phyloP scores from a whole-genome alignment of 2,113 vertebrate genomes.

The Myiozetetes cayanensis region DNA sequence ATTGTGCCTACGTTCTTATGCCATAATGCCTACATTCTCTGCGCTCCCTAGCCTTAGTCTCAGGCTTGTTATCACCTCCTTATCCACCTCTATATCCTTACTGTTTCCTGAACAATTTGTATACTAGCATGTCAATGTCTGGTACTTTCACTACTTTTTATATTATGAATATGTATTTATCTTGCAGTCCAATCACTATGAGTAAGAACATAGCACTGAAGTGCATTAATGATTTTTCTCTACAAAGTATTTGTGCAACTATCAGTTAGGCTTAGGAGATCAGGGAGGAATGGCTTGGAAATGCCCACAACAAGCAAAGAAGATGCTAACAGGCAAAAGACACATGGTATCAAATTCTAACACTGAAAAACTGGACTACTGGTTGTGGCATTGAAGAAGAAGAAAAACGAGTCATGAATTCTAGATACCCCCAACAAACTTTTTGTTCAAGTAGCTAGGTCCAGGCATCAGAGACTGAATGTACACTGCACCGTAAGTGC shows the following conservation, averaged over 20 bases:
- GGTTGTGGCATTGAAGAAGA: neutral
- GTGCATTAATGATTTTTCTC: neutral
- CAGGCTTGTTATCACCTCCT: neutral
- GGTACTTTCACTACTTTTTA: neutral
- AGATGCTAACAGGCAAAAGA: neutral
- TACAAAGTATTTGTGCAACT: neutral
- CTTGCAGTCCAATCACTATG: neutral
- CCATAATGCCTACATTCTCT: neutral
- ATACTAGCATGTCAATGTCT: neutral
- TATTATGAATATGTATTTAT: neutral
- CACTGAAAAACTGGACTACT: neutral
- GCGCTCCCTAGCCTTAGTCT: neutral
- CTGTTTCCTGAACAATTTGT: neutral
- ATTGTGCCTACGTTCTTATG: neutral
- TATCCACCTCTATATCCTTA: neutral
- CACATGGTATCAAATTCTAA: neutral
- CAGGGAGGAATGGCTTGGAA: neutral
- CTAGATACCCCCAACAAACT: neutral
- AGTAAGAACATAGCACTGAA: neutral
- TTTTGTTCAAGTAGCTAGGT: neutral
- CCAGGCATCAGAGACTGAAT: neutral
- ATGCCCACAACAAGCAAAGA: neutral
- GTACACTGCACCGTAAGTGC: neutral
- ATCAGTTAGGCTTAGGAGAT: neutral
- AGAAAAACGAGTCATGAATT: neutral